A percentile compares a stretch with the other conserved stretches of the same genome.
phyloP scores from a whole-genome alignment of 1,140 invertebrate genomes.

The Macrotrachela quadricornifera region DNA sequence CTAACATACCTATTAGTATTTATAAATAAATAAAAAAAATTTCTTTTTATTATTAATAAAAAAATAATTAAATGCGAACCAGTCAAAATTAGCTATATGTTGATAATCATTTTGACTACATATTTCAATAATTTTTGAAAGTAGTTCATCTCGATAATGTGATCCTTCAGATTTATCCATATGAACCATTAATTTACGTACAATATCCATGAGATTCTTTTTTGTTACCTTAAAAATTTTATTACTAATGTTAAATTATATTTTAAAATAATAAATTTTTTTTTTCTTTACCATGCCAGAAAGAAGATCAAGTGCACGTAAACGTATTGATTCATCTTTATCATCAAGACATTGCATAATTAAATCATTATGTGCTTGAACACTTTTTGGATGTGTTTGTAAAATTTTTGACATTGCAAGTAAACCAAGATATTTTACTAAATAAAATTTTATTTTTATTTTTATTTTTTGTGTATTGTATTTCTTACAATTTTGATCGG shows the following conservation, averaged over 20 bases:
- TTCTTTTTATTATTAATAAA: too few relatives aligned
- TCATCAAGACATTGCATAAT: slow-evolving; percentile 93
- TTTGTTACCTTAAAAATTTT: slow-evolving; percentile 40
- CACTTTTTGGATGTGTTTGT: slow-evolving; percentile 93
- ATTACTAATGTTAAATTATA: too few relatives aligned
- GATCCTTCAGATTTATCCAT: slow-evolving; percentile 95
- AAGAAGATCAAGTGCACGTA: slow-evolving; percentile 42
- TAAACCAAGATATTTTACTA: slow-evolving; percentile 86
- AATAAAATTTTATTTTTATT: too few relatives aligned
- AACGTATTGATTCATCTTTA: slow-evolving; percentile 91
- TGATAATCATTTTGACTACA: slow-evolving; percentile 98
- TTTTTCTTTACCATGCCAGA: slow-evolving; percentile 20
- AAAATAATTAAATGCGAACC: slow-evolving; percentile 31
- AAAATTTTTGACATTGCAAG: slow-evolving; percentile 96
- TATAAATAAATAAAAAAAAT: too few relatives aligned
- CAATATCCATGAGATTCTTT: slow-evolving; percentile 98
- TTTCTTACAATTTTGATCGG: too few relatives aligned
- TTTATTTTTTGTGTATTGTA: too few relatives aligned
- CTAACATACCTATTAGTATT: slow-evolving; percentile 63
- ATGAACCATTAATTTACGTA: slow-evolving; percentile 86
- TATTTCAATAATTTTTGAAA: slow-evolving; percentile 90
- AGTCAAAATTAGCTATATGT: slow-evolving; percentile 95
- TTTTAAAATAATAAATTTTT: too few relatives aligned
- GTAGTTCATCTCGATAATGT: slow-evolving; percentile 65
- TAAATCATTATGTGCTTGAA: slow-evolving; percentile 92